phyloP scores from a whole-genome alignment of 2,797 vertebrate species.

The Myoxocephalus aenaeus region DNA sequence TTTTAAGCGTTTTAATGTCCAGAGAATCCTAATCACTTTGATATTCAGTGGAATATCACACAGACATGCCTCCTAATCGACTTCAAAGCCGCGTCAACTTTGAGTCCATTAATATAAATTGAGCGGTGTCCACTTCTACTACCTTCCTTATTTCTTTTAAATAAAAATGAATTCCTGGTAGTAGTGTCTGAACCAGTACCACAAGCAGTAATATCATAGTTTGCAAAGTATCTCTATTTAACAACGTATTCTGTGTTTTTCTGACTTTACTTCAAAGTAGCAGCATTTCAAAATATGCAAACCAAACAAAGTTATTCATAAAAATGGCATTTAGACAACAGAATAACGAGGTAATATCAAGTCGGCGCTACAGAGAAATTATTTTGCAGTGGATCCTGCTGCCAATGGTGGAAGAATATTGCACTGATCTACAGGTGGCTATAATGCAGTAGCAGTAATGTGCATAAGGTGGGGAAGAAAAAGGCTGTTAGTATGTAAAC shows the following conservation, averaged over 20 bases:
- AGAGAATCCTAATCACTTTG: slow-evolving; percentile 56
- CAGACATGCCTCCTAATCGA: slow-evolving; percentile 32
- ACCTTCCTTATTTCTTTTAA: slow-evolving; percentile 26
- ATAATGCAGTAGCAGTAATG: neutral
- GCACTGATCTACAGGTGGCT: neutral
- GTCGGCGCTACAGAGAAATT: neutral
- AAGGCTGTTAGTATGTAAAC: neutral
- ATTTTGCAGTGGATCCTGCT: neutral
- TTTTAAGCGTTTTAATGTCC: slow-evolving; percentile 48
- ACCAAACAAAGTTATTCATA: neutral
- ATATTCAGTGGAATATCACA: slow-evolving; percentile 55
- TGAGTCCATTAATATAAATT: slow-evolving; percentile 65
- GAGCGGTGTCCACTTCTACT: slow-evolving; percentile 31
- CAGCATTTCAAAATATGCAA: neutral
- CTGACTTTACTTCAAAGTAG: neutral
- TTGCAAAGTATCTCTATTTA: neutral
- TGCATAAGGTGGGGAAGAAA: neutral
- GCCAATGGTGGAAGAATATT: neutral
- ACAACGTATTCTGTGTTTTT: neutral
- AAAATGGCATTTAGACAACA: neutral
- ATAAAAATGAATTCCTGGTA: slow-evolving; percentile 6
- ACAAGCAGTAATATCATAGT: slow-evolving; percentile 2
- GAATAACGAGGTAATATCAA: slow-evolving; percentile 1
- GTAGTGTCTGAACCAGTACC: slow-evolving; percentile 11
- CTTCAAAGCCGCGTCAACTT: slow-evolving; percentile 66